These are phyloP conservation scores for Ariopsis seemanni DNA, from an alignment of 2,113 vertebrate genomes.

Conservation along the genomic window DNA sequence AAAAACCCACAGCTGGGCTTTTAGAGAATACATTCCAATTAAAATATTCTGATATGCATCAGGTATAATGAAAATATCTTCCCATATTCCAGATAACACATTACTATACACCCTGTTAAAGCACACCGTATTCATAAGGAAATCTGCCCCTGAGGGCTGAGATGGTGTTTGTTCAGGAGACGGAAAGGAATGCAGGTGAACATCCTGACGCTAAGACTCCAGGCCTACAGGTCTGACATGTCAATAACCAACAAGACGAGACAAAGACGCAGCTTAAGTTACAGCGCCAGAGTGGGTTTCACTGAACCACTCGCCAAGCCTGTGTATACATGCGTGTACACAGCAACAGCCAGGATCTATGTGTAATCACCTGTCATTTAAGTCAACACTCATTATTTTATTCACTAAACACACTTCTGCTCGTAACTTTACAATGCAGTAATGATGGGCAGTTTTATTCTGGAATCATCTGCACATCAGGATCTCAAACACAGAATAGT, in stretches of 20 bases:
- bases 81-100: too few relatives aligned
- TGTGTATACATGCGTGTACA: neutral
- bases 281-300: neutral
- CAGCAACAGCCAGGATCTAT: neutral
- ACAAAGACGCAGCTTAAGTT: conserved; percentile 14
- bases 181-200: conserved; percentile 21
- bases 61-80: neutral
- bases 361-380: conserved; percentile 29
- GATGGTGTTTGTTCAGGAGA: conserved; percentile 19
- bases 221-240: conserved; percentile 1
- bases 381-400: conserved; percentile 25
- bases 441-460: neutral
- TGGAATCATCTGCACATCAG: neutral
- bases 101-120: neutral
- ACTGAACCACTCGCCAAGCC: neutral
- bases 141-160: conserved; percentile 20
- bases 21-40: neutral
- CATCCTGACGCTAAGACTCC: conserved; percentile 24
- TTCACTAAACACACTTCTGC: conserved; percentile 6
- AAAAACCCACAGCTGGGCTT: neutral
- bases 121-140: conserved; percentile 11
- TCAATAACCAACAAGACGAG: conserved; percentile 19
- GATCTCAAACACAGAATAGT: neutral
- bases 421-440: neutral
- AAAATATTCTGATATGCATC: neutral